These are phyloP conservation scores for Melanotaenia boesemani DNA, from an alignment of 2,797 vertebrate species.

Conservation along the genomic window DNA sequence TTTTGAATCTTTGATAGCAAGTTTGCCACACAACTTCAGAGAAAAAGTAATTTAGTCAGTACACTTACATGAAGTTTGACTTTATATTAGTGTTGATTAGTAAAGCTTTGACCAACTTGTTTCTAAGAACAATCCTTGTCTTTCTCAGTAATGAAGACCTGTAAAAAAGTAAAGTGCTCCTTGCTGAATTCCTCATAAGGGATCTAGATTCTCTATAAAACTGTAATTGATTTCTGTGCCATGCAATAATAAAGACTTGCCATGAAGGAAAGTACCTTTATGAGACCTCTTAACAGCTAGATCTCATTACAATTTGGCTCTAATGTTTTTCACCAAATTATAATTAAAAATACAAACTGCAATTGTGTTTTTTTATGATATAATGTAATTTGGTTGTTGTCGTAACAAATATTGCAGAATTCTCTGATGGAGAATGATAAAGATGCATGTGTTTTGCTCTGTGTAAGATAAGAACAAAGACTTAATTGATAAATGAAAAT, in stretches of 20 bases:
- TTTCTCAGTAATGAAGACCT: constrained; percentile 49
- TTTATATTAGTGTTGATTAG: constrained; percentile 3
- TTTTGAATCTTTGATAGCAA: constrained; percentile 46
- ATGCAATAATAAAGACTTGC: constrained; percentile 72
- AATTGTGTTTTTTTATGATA: constrained; percentile 52
- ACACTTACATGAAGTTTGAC: not conserved
- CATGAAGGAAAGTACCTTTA: constrained; percentile 64
- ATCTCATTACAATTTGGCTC: constrained; percentile 63
- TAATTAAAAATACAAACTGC: constrained; percentile 60
- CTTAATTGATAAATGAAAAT: constrained; percentile 31
- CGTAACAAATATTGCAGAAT: constrained; percentile 17
- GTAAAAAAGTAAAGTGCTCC: constrained; percentile 73
- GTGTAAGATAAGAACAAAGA: constrained; percentile 38
- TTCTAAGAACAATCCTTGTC: constrained; percentile 33
- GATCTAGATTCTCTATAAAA: constrained; percentile 73
- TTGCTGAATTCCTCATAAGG: constrained; percentile 68
- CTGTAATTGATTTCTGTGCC: constrained; percentile 74
- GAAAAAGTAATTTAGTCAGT: constrained; percentile 5
- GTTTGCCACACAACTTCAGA: constrained; percentile 40
- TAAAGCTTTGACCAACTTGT: not conserved
- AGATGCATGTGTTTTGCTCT: constrained; percentile 31
- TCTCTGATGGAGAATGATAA: constrained; percentile 33
- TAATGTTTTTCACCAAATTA: constrained; percentile 54
- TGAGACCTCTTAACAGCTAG: constrained; percentile 65
- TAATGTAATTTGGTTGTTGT: constrained; percentile 56